Conservation (phyloP, 2,797 vertebrate species). For the Dromococcyx pavoninus region DNA sequence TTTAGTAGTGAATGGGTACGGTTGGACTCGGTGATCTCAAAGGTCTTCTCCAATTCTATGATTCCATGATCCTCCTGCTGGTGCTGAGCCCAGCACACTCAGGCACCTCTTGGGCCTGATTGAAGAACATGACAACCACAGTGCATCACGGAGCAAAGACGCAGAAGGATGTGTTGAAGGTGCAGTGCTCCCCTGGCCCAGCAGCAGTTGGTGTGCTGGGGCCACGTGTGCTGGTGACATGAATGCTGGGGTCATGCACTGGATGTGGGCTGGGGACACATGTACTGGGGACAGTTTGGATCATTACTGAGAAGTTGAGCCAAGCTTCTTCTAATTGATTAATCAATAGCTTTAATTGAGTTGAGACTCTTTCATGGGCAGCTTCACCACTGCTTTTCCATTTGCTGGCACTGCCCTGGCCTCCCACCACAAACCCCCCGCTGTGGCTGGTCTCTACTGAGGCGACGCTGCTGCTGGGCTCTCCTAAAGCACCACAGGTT, state of each 20-base stretch:
- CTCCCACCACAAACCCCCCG: not conserved
- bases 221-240: too few relatives aligned
- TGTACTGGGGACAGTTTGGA: not conserved
- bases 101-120: not conserved
- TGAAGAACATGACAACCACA: not conserved
- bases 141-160: rapidly evolving
- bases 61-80: too few relatives aligned
- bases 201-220: not conserved
- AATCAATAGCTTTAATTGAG: constrained; percentile 74
- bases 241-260: too few relatives aligned
- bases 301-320: constrained; percentile 42
- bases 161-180: not conserved
- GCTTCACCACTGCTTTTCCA: not conserved
- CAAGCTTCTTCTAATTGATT: constrained; percentile 65
- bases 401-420: not conserved
- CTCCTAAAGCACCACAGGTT: not conserved
- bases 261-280: too few relatives aligned
- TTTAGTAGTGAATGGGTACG: too few relatives aligned
- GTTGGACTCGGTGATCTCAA: too few relatives aligned
- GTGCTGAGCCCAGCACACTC: not conserved
- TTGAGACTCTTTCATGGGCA: constrained; percentile 45
- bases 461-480: rapidly evolving
- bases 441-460: not conserved
- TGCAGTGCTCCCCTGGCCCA: too few relatives aligned
- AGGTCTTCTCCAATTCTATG: too few relatives aligned